Conservation (phyloP, 2,888 invertebrate species). For the Tupiocoris notatus region DNA sequence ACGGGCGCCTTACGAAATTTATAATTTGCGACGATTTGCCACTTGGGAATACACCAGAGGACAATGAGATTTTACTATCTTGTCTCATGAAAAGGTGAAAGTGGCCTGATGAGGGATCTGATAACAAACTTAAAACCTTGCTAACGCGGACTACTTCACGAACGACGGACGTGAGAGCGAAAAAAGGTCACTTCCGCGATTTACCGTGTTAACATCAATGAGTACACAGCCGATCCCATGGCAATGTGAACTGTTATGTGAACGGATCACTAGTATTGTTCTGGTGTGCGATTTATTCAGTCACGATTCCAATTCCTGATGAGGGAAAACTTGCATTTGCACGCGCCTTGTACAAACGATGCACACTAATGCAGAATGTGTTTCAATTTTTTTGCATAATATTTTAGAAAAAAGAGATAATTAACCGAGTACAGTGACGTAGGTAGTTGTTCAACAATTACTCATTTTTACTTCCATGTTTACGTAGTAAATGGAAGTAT, state of each 20-base stretch:
- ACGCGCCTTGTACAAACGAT: no score
- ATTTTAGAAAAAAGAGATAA: no score
- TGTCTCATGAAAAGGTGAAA: conserved; percentile 11
- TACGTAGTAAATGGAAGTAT: no score
- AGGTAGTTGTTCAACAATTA: no score
- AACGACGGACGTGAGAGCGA: conserved; percentile 22
- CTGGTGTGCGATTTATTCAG: no score
- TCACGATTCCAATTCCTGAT: no score
- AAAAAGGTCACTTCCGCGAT: conserved; percentile 29
- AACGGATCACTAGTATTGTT: neutral
- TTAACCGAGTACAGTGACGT: no score
- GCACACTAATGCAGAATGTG: no score
- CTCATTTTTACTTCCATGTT: no score
- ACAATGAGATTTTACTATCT: conserved; percentile 11
- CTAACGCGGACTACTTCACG: conserved; percentile 16
- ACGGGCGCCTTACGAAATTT: no score
- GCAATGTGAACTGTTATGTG: neutral
- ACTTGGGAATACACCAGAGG: conserved; percentile 4
- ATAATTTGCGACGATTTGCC: conserved; percentile 12
- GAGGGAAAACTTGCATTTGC: no score
- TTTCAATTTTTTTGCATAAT: no score
- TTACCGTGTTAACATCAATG: conserved; percentile 25
- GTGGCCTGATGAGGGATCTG: neutral
- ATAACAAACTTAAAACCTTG: conserved; percentile 4
- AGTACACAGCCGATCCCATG: neutral